Conservation (phyloP, 2,888 invertebrate species). For the Andricus quercusramuli region DNA sequence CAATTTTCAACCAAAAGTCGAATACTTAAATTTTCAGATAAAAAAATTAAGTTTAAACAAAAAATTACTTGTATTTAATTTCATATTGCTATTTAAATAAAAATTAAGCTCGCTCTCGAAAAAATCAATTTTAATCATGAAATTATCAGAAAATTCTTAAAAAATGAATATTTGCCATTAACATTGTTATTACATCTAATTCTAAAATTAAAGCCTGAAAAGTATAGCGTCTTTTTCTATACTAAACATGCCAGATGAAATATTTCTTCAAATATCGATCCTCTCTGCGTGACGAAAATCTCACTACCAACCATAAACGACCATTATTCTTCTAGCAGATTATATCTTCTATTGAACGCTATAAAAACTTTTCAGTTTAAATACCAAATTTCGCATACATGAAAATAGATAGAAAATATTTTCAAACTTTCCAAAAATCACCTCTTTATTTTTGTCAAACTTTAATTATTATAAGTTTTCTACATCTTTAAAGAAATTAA, state of each 20-base stretch:
- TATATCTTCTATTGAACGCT: background rate
- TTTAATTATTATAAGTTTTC: background rate
- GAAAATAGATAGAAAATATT: background rate
- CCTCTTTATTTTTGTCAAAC: background rate
- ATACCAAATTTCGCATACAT: background rate
- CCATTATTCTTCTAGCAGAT: background rate
- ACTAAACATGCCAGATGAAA: background rate
- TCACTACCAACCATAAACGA: background rate
- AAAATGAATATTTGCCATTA: background rate
- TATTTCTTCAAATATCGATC: constrained; percentile 14
- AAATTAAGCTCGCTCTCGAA: too few relatives aligned
- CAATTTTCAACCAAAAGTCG: too few relatives aligned
- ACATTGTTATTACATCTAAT: background rate
- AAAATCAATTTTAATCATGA: too few relatives aligned
- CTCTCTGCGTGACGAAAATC: constrained; percentile 7
- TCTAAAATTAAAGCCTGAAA: background rate
- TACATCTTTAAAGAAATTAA: background rate
- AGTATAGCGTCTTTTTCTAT: background rate
- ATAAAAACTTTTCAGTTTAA: background rate
- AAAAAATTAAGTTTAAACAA: too few relatives aligned
- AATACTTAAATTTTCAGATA: too few relatives aligned
- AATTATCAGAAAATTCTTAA: too few relatives aligned
- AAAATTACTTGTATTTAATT: too few relatives aligned
- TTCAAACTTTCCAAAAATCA: background rate
- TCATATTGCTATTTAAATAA: too few relatives aligned